A percentile compares a stretch with the other conserved stretches of the same genome.
Evolutionary conservation across 1,140 invertebrate species (phyloP).

Genomic region (Parasteatoda tepidariorum): DNA sequence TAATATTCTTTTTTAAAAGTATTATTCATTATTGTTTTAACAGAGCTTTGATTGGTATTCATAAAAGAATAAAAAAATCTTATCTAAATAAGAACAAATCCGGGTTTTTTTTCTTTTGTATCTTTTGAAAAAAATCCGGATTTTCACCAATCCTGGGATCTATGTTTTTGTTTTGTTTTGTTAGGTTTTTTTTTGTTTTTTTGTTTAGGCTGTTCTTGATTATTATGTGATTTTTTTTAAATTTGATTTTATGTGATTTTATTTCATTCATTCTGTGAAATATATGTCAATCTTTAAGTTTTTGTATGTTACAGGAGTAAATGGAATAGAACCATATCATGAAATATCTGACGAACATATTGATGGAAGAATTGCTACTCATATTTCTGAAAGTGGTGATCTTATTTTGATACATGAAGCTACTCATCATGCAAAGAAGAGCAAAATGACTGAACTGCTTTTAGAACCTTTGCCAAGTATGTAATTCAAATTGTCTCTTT

Average conservation of each 20-base stretch:
- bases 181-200: too few species aligned
- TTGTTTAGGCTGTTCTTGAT: too few species aligned
- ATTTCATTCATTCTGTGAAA: not conserved
- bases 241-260: not conserved
- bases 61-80: too few species aligned
- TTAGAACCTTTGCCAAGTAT: slow-evolving; percentile 3
- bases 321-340: not conserved
- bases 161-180: too few species aligned
- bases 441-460: not conserved
- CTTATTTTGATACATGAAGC: not conserved
- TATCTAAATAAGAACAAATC: too few species aligned
- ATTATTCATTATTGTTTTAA: too few species aligned
- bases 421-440: not conserved
- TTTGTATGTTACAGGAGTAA: not conserved
- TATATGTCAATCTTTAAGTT: not conserved
- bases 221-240: not conserved
- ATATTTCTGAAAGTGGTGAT: not conserved
- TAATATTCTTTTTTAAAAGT: too few species aligned
- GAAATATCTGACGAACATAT: not conserved
- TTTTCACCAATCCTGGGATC: too few species aligned
- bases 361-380: not conserved
- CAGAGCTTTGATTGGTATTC: too few species aligned
- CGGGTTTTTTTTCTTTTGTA: too few species aligned
- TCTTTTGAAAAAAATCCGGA: too few species aligned
- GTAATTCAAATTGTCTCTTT: not conserved